Evolutionary conservation across 2,888 invertebrate species (phyloP).

Genomic region (Margaritifera margaritifera): DNA sequence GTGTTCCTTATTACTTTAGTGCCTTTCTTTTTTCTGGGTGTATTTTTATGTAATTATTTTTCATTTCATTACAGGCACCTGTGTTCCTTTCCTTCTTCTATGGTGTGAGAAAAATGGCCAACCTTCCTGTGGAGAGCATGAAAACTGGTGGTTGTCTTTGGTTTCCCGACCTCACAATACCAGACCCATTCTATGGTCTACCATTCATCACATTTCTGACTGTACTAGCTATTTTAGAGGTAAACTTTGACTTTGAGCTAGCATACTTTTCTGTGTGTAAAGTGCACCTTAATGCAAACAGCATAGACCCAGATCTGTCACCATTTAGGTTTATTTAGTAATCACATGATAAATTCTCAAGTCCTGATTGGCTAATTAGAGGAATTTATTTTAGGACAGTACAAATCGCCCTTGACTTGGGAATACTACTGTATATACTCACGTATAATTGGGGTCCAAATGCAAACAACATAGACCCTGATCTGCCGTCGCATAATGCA

Average conservation of each 20-base stretch:
- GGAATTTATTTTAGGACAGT: too few relatives aligned
- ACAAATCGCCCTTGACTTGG: too few relatives aligned
- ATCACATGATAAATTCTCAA: too few relatives aligned
- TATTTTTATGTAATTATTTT: too few relatives aligned
- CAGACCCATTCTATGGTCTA: slow-evolving; percentile 90
- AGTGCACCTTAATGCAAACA: background rate
- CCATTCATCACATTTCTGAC: slow-evolving; percentile 90
- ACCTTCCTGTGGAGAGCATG: slow-evolving; percentile 92
- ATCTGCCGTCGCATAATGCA: too few relatives aligned
- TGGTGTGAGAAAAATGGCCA: slow-evolving; percentile 90
- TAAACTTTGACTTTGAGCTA: slow-evolving; percentile 36
- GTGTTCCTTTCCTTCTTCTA: slow-evolving; percentile 94
- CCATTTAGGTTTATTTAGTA: too few relatives aligned
- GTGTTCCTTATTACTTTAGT: too few relatives aligned
- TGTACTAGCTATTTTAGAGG: slow-evolving; percentile 86
- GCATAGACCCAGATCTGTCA: background rate
- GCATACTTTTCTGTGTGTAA: background rate
- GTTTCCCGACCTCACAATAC: slow-evolving; percentile 92
- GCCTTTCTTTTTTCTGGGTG: too few relatives aligned
- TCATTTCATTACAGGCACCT: slow-evolving; percentile 77
- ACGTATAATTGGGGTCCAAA: too few relatives aligned
- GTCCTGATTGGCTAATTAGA: too few relatives aligned
- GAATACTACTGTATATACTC: too few relatives aligned
- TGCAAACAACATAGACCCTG: too few relatives aligned
- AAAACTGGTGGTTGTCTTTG: slow-evolving; percentile 90